Percentiles rank a stretch among this genome's conserved stretches.
These are phyloP conservation scores for Dasyurus viverrinus DNA, from an alignment of 2,113 vertebrate species.

Conservation along the genomic window DNA sequence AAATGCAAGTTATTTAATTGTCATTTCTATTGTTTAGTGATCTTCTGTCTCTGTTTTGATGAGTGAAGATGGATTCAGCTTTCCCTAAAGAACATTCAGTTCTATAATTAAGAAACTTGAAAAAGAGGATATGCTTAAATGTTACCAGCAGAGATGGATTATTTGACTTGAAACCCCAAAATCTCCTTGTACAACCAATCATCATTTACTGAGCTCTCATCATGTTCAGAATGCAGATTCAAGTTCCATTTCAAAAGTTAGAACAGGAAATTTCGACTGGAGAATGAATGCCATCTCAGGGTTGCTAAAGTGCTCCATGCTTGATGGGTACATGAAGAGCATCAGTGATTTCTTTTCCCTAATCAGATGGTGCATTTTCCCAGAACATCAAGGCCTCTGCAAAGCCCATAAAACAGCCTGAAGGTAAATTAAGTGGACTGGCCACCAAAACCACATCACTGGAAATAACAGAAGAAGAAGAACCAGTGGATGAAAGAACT, in stretches of 20 bases:
- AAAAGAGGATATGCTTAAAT: neutral
- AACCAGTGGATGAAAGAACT: neutral
- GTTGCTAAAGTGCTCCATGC: neutral
- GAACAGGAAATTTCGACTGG: neutral
- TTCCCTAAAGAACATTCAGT: neutral
- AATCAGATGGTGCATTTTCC: conserved; percentile 18
- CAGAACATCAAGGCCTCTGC: neutral
- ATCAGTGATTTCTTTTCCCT: conserved; percentile 36
- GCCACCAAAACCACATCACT: neutral
- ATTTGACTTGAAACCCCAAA: neutral
- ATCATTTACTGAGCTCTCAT: neutral
- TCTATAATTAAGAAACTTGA: neutral
- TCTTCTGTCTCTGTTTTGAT: neutral
- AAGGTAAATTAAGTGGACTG: neutral
- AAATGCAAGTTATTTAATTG: neutral
- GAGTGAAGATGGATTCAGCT: neutral
- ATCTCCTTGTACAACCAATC: neutral
- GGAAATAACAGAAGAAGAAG: neutral
- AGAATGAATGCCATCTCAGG: neutral
- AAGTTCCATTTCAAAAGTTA: neutral
- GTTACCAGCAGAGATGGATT: neutral
- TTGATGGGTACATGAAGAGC: neutral
- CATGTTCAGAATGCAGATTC: neutral
- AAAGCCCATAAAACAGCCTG: neutral
- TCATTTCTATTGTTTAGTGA: neutral